Percentiles rank a stretch among this genome's conserved stretches.
Evolutionary conservation across 2,113 vertebrate species (phyloP).

Genomic region (Xenopus tropicalis): UCB_Xtro_10.0 CM004443.2:148541001-148541500

Average conservation of each 20-base stretch:
- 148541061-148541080: conserved; percentile 37
- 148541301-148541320: conserved; percentile 29
- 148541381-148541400: conserved; percentile 6
- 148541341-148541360: conserved; percentile 9
- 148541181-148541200: conserved; percentile 14
- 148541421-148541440: not conserved
- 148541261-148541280: conserved; percentile 19
- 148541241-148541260: conserved; percentile 14
- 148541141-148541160: conserved; percentile 33
- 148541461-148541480: not conserved
- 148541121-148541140: conserved; percentile 37
- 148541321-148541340: conserved; percentile 5
- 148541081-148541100: conserved; percentile 38
- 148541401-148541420: conserved; percentile 7
- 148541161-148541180: conserved; percentile 37
- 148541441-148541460: not conserved
- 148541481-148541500: no score
- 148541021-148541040: conserved; percentile 31
- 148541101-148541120: conserved; percentile 41
- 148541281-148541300: conserved; percentile 26
- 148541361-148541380: not conserved
- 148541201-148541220: conserved; percentile 30
- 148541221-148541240: conserved; percentile 35
- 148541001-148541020: conserved; percentile 35
- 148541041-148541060: conserved; percentile 34